These are phyloP conservation scores for Strix uralensis DNA, from an alignment of 2,113 vertebrate genomes.

Conservation along the genomic window DNA sequence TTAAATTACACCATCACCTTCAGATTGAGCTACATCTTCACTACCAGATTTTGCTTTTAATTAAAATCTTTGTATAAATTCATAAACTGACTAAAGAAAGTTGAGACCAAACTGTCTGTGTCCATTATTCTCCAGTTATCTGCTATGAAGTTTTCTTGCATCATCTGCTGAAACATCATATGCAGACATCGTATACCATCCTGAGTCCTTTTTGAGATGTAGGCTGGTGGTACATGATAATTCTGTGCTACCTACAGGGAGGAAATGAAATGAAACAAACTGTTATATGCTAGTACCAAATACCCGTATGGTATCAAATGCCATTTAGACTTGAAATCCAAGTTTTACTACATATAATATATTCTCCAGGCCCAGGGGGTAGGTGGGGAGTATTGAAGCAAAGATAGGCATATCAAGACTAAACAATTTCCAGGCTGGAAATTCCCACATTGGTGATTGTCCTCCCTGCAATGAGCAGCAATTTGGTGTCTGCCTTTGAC, in stretches of 20 bases:
- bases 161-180: neutral
- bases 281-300: neutral
- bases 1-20: neutral
- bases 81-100: neutral
- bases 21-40: neutral
- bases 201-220: neutral
- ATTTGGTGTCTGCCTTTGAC: neutral
- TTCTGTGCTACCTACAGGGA: neutral
- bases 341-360: neutral
- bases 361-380: neutral
- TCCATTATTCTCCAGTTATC: neutral
- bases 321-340: neutral
- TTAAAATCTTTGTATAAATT: neutral
- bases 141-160: neutral
- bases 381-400: neutral
- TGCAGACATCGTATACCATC: fast-evolving
- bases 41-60: neutral
- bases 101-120: neutral
- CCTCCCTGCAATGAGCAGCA: neutral
- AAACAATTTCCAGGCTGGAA: neutral
- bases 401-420: neutral
- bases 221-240: neutral
- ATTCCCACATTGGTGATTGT: neutral
- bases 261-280: neutral
- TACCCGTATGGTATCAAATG: neutral